Evolutionary conservation across 2,888 invertebrate species (phyloP), one percentile per base, ranked within the genome.

Genomic region (Leptinotarsa juncta): DNA sequence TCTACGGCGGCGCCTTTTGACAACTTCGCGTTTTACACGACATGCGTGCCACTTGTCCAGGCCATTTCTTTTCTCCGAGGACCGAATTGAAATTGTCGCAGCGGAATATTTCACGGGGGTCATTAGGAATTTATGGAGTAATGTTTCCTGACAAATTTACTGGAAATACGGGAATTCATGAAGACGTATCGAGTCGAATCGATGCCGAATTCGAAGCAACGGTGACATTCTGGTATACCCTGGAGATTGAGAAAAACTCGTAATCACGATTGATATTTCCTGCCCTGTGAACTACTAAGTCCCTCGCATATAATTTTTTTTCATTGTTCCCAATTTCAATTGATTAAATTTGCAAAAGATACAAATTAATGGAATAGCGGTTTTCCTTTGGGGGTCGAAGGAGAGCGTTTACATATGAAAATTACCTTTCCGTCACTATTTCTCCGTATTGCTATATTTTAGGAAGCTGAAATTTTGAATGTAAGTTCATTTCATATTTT

Each of bases 21-120:
- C 79, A 81, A 78, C 76, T 73, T 78, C 77, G 79, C 80, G 78
- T 80, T 81, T 73, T 73, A 73, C 78, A 78, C 75, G 78, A 72
- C 72, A 75, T 76, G 78, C 77, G 77, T 78, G 75, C 53, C 70
- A 65, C 74, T 74, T 75, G 77, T 77, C 74, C 77, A 71, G 74
- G 70, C 60, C 70, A 42, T 75, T 77, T 67, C 75, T 73, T 73
- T 71, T 73, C 74, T 66, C 68, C 20, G 60, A 67, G 65, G 66
- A 74, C 66, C 72, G 72, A 77, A 77, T 77, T 72, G 69, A 70
- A 71, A 70, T 77, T 77, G 75, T 75, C 77, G 73, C 71, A 48
- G 53, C 62, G 70, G 70, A 73, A 73, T 70, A 75, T 75, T 62
- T 62, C 62, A 62, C 62, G 10, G 62, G 42, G 42, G 32, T 70